Evolutionary conservation across 1,140 invertebrate species (phyloP).

Genomic region (Conopomorpha cramerella): DNA sequence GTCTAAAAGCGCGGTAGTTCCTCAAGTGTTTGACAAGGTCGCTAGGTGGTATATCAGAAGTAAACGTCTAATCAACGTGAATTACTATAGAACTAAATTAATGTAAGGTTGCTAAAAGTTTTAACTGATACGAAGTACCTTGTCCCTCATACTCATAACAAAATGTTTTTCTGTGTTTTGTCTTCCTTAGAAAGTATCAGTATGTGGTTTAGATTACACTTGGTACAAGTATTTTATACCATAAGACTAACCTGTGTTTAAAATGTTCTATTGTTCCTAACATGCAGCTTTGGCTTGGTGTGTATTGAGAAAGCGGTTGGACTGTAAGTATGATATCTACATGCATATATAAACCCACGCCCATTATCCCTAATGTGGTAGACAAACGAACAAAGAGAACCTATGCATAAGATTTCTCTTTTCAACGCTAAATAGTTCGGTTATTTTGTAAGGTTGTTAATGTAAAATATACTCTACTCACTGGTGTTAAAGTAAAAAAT

Average conservation of each 20-base stretch:
- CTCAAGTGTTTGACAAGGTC: no score
- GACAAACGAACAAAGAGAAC: neutral
- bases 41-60: no score
- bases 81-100: no score
- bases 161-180: no score
- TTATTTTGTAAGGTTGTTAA: no score
- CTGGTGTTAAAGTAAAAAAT: no score
- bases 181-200: neutral
- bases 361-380: neutral
- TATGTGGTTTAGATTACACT: neutral
- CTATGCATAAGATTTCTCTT: neutral
- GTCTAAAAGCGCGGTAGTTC: no score
- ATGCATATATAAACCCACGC: neutral
- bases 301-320: conserved; percentile 84
- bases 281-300: conserved; percentile 85
- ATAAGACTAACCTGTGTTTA: neutral
- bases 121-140: neutral
- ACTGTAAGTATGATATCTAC: conserved; percentile 72
- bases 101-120: no score
- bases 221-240: neutral
- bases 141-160: no score
- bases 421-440: no score
- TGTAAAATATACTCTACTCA: no score
- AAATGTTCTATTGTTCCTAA: conserved; percentile 38
- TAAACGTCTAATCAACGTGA: no score